Conservation (phyloP, 2,113 vertebrate genomes). For the Galbula dea region DNA sequence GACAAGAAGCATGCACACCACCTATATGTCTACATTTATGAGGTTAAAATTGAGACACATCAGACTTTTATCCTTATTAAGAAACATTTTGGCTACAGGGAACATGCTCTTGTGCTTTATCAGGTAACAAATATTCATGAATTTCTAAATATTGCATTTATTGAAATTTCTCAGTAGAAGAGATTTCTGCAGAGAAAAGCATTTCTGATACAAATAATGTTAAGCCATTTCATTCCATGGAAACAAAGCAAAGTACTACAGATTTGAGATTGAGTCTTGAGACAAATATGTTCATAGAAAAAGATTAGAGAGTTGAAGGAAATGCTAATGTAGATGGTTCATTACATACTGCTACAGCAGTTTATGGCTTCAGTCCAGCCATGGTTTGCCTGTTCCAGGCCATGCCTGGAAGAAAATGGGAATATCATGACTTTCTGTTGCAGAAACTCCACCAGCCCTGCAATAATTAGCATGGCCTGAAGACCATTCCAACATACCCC, state of each 20-base stretch:
- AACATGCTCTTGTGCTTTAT: background rate
- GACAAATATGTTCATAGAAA: background rate
- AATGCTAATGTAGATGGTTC: background rate
- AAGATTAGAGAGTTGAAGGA: background rate
- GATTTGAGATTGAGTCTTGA: background rate
- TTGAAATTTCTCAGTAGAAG: background rate
- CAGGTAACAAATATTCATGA: background rate
- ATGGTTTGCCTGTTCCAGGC: background rate
- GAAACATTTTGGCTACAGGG: background rate
- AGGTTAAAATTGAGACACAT: background rate
- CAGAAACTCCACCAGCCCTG: background rate
- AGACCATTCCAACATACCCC: background rate
- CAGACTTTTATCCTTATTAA: slow-evolving; percentile 8
- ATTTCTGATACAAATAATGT: background rate
- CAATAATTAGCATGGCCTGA: background rate
- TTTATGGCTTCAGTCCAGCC: background rate
- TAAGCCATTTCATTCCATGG: background rate
- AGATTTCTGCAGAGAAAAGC: background rate
- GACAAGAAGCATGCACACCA: background rate
- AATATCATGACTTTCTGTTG: background rate
- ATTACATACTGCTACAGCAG: background rate
- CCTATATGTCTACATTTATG: background rate
- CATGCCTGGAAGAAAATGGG: background rate
- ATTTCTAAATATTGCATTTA: background rate
- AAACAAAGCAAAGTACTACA: background rate